Conservation (phyloP, 2,888 invertebrate species). For the Cosmia trapezina region DNA sequence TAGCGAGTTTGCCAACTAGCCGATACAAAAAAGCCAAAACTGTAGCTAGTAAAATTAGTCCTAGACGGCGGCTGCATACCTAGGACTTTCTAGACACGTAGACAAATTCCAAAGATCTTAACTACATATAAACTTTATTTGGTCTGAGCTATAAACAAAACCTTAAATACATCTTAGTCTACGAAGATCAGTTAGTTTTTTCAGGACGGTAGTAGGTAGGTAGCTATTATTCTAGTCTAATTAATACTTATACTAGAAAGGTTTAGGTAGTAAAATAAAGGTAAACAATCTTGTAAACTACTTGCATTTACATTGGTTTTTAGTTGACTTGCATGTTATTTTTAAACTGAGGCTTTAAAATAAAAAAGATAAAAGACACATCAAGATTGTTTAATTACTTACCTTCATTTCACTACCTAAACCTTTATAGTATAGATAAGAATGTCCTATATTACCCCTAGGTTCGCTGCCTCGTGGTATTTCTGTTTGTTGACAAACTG, state of each 20-base stretch:
- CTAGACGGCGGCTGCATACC: conserved; percentile 19
- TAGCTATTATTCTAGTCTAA: conserved; percentile 38
- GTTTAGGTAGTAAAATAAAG: too few species aligned
- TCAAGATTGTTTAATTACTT: too few species aligned
- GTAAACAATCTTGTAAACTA: too few species aligned
- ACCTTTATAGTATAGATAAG: too few species aligned
- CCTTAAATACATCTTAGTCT: not conserved
- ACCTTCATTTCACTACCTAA: too few species aligned
- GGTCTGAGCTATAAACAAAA: conserved; percentile 1
- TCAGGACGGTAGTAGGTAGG: not conserved
- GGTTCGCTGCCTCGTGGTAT: conserved; percentile 63
- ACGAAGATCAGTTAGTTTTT: not conserved
- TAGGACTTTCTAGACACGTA: conserved; percentile 15
- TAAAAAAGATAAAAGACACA: too few species aligned
- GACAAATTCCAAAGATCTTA: conserved; percentile 15
- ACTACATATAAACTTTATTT: too few species aligned
- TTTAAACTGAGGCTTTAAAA: too few species aligned
- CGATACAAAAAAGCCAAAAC: not conserved
- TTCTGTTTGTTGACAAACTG: conserved; percentile 74
- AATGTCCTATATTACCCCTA: conserved; percentile 40
- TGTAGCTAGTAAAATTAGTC: conserved; percentile 20
- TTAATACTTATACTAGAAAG: conserved; percentile 19
- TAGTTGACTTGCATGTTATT: too few species aligned
- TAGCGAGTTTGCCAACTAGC: conserved; percentile 4
- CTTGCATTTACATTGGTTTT: too few species aligned